phyloP scores from a whole-genome alignment of 1,140 invertebrate species.

The Ylistrum balloti region DNA sequence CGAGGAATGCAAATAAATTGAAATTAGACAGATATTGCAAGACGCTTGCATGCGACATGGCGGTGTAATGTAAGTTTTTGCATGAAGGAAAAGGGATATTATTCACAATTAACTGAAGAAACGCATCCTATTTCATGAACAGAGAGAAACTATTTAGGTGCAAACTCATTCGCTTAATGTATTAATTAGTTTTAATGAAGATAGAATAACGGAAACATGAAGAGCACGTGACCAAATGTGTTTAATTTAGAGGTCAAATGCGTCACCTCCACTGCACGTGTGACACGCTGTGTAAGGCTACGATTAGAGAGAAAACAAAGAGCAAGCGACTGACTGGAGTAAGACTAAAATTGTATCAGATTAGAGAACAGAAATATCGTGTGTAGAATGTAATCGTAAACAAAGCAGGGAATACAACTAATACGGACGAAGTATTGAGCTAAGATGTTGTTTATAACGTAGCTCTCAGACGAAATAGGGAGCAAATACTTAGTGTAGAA shows the following conservation, averaged over 20 bases:
- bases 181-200: slow-evolving; percentile 40
- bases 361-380: too few relatives aligned
- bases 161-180: slow-evolving; percentile 1
- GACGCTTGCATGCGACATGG: not conserved
- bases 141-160: slow-evolving; percentile 1
- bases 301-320: too few relatives aligned
- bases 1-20: not conserved
- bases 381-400: too few relatives aligned
- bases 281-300: too few relatives aligned
- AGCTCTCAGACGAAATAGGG: too few relatives aligned
- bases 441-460: too few relatives aligned
- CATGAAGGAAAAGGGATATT: not conserved
- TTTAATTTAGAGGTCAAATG: not conserved
- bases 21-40: slow-evolving; percentile 29
- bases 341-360: not conserved
- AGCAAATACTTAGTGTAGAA: too few relatives aligned
- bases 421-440: too few relatives aligned
- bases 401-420: too few relatives aligned
- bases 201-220: not conserved
- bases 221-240: not conserved
- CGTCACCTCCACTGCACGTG: not conserved
- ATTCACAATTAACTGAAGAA: not conserved
- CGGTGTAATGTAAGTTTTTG: not conserved
- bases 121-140: not conserved
- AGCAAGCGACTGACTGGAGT: not conserved